Evolutionary conservation across 2,888 invertebrate genomes (phyloP), one percentile per base, ranked within the genome.

Genomic region (Ypsolopha sequella): DNA sequence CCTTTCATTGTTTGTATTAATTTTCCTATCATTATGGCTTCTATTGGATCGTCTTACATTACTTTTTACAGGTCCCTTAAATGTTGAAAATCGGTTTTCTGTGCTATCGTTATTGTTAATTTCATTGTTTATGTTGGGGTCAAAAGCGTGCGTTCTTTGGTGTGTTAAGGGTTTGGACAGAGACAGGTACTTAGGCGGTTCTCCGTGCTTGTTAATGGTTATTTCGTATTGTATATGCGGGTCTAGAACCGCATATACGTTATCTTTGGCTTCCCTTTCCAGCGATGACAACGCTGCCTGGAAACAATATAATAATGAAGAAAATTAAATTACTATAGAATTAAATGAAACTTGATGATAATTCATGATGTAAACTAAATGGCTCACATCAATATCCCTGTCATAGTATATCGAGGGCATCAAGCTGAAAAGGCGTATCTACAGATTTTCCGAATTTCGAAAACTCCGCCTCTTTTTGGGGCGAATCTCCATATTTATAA

Each of bases 231-330:
- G 86, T 69, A 87, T 80, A 73, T 85, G 86, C 70, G 87, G 87
- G 63, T 87, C 87, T 63, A 87, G 65, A 60, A 87, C 81, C 76
- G 87, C 86, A 76, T 87, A 87, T 55, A 87, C 86, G 70, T 87
- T 87, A 70, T 87, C 87, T 84, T 87, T 87, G 80, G 87, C 86
- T 84, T 81, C 79, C 78, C 70, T 78, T 73, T 84, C 86, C 77
- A 86, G 71, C 72, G 86, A 77, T 66, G 79, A 66, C 59, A 82
- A 70, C 66, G 82, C 80, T 70, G 82, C 85, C 87, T 87, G 68
- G 2, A 65, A 64, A 65, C 55, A 62, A 63, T 58, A 54, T 48
- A 51, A 36, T 24, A 24, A 24, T 24, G 4, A 24, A 24, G 24
- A 24, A 24, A 3, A 24, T 24, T 24, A 24, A n/a, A n/a, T n/a